Percentiles rank a stretch among this genome's conserved stretches.
phyloP scores from a whole-genome alignment of 1,140 invertebrate species.

The Meloidogyne hapla region DNA sequence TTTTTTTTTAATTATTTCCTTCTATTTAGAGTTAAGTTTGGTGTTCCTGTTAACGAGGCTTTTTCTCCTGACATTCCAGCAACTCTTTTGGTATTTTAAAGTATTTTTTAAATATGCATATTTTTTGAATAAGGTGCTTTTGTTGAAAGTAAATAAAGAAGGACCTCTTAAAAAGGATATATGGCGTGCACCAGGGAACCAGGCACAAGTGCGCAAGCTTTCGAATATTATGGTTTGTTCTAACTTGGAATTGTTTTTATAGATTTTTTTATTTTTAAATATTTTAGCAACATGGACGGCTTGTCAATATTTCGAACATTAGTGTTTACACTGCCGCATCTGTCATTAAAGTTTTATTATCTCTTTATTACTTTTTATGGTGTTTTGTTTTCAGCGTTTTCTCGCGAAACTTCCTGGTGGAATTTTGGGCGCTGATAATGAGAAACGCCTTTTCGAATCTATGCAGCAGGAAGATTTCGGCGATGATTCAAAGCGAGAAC shows the following conservation, averaged over 20 bases:
- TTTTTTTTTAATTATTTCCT: background rate
- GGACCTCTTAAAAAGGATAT: conserved; percentile 86
- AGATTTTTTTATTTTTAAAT: background rate
- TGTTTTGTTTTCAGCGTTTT: conserved; percentile 71
- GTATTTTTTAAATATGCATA: background rate
- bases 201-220: conserved; percentile 90
- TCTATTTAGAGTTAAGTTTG: conserved; percentile 61
- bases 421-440: conserved; percentile 84
- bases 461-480: conserved; percentile 70
- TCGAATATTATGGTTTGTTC: conserved; percentile 76
- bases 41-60: conserved; percentile 61
- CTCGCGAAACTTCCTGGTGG: conserved; percentile 93
- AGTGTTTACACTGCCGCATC: conserved; percentile 96
- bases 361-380: background rate
- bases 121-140: conserved; percentile 70
- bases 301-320: conserved; percentile 96
- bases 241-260: background rate
- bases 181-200: conserved; percentile 87
- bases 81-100: conserved; percentile 52
- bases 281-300: conserved; percentile 77
- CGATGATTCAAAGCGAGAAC: conserved; percentile 77
- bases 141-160: conserved; percentile 90
- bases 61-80: conserved; percentile 63
- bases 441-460: conserved; percentile 83
- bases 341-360: conserved; percentile 76